These are phyloP conservation scores for Palythoa grandiflora DNA, from an alignment of 92 coral and sea anemone species.

Conservation along the genomic window DNA sequence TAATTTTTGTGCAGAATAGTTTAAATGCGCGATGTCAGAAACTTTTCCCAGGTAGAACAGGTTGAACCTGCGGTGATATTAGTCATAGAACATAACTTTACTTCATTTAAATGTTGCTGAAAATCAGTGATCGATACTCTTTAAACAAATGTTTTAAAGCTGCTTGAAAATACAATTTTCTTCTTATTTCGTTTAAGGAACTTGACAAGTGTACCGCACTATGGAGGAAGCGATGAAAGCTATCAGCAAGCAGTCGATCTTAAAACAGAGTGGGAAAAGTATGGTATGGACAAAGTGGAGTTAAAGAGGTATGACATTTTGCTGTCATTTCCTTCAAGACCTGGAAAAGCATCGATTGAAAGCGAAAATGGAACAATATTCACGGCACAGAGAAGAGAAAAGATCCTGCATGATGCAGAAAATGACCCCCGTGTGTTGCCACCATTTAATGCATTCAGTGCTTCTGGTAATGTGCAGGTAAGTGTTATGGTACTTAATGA, in stretches of 20 bases:
- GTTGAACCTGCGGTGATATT: too few species aligned
- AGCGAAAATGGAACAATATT: slow-evolving; percentile 61
- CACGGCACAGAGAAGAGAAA: slow-evolving; percentile 72
- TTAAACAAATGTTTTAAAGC: neutral
- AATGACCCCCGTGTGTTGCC: slow-evolving; percentile 63
- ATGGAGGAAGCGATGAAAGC: slow-evolving; percentile 71
- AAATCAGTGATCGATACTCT: neutral
- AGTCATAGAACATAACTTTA: too few species aligned
- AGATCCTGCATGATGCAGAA: slow-evolving; percentile 54
- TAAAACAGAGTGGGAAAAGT: slow-evolving; percentile 66
- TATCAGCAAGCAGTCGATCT: slow-evolving; percentile 70
- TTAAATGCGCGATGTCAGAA: too few species aligned
- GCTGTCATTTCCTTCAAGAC: slow-evolving; percentile 72
- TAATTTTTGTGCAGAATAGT: too few species aligned
- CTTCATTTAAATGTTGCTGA: too few species aligned
- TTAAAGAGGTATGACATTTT: slow-evolving; percentile 75
- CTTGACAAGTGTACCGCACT: slow-evolving; percentile 71
- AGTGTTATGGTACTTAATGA: neutral
- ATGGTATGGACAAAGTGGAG: slow-evolving; percentile 77
- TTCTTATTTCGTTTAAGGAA: slow-evolving; percentile 41
- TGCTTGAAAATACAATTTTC: neutral
- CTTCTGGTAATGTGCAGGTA: slow-evolving; percentile 78
- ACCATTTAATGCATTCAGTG: slow-evolving; percentile 79
- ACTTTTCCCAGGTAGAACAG: too few species aligned
- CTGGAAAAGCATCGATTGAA: slow-evolving; percentile 70